Conservation (phyloP, 1,140 invertebrate genomes). For the Philaenus spumarius region DNA sequence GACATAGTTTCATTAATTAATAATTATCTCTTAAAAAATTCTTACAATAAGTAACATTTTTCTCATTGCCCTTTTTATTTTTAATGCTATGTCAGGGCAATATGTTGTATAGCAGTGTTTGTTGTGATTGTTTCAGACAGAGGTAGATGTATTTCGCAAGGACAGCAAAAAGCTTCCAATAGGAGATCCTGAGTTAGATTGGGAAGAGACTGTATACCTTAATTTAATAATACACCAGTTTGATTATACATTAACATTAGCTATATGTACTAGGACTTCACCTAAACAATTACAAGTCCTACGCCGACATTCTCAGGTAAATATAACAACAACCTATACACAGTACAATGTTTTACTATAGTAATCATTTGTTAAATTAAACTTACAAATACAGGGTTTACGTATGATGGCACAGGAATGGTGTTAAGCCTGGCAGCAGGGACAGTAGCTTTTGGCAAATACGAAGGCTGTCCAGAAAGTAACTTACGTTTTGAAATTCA, state of each 20-base stretch:
- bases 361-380: neutral
- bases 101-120: too few species aligned
- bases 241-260: slow-evolving; percentile 94
- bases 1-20: too few species aligned
- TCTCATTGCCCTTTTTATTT: too few species aligned
- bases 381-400: neutral
- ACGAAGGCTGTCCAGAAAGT: too few species aligned
- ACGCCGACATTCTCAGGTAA: slow-evolving; percentile 82
- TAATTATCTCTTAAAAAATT: too few species aligned
- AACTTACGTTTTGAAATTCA: too few species aligned
- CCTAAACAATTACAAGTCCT: slow-evolving; percentile 94
- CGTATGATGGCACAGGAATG: too few species aligned
- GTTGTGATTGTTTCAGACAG: slow-evolving; percentile 62
- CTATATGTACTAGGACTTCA: slow-evolving; percentile 94
- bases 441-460: too few species aligned
- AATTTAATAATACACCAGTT: slow-evolving; percentile 98
- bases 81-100: too few species aligned
- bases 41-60: too few species aligned
- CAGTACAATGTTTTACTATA: neutral
- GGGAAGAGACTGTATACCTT: slow-evolving; percentile 99
- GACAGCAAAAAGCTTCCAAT: slow-evolving; percentile 94
- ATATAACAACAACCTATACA: neutral
- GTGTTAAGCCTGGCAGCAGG: too few species aligned
- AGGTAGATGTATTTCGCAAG: slow-evolving; percentile 92
- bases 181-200: slow-evolving; percentile 92